phyloP scores from a whole-genome alignment of 2,888 invertebrate species.

The Augiades crinisus region DNA sequence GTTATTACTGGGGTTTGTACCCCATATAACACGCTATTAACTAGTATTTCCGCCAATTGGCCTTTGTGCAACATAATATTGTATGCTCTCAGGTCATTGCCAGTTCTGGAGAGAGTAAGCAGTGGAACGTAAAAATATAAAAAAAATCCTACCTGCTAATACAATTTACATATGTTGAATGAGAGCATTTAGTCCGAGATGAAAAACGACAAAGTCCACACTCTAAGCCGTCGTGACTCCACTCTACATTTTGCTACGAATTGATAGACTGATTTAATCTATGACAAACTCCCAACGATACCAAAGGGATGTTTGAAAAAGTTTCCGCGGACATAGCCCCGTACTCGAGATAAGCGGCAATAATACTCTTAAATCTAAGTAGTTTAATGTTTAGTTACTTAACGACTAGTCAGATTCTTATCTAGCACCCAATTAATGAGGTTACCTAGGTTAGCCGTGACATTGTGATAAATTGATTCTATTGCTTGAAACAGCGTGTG shows the following conservation, averaged over 20 bases:
- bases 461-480: constrained; percentile 15
- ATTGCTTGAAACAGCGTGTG: constrained; percentile 1
- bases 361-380: constrained; percentile 8
- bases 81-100: no score
- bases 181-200: no score
- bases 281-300: neutral
- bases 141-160: no score
- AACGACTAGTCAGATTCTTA: constrained; percentile 14
- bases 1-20: no score
- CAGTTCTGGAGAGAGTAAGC: no score
- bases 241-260: neutral
- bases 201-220: neutral
- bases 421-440: constrained; percentile 20
- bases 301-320: neutral
- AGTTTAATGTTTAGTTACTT: constrained; percentile 18
- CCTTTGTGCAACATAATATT: no score
- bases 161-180: no score
- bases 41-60: no score
- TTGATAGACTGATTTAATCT: neutral
- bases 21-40: no score
- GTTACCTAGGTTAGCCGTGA: constrained; percentile 14
- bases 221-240: neutral
- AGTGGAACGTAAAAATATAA: no score
- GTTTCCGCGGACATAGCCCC: neutral
- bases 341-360: constrained; percentile 10